These are phyloP conservation scores for Lithosia quadra DNA, from an alignment of 2,888 invertebrate species.

Conservation along the genomic window DNA sequence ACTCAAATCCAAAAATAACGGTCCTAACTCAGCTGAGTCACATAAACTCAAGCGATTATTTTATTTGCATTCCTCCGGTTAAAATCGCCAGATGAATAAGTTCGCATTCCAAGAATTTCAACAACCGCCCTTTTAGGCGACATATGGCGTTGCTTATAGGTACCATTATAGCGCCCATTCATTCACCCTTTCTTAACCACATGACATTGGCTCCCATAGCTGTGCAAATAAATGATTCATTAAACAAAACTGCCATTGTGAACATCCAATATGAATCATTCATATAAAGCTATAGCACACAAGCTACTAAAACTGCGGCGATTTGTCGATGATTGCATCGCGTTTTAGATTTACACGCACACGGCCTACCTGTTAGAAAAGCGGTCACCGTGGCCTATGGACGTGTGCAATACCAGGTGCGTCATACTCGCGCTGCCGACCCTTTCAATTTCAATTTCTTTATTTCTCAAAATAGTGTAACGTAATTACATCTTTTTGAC, in stretches of 20 bases:
- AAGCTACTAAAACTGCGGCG: neutral
- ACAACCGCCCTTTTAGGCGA: constrained; percentile 5
- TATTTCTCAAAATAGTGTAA: too few relatives aligned
- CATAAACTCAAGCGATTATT: neutral
- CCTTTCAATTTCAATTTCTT: too few relatives aligned
- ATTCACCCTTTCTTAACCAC: constrained; percentile 1
- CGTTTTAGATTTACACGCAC: too few relatives aligned
- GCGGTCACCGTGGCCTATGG: too few relatives aligned
- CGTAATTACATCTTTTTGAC: too few relatives aligned
- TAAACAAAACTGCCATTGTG: constrained; percentile 12
- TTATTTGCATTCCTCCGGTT: neutral
- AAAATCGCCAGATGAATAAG: neutral
- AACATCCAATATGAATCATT: constrained; percentile 14
- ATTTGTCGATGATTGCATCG: neutral
- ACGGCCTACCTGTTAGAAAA: too few relatives aligned
- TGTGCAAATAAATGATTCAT: constrained; percentile 14
- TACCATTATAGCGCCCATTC: constrained; percentile 8
- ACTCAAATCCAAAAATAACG: too few relatives aligned
- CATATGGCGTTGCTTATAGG: neutral
- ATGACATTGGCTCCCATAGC: constrained; percentile 22
- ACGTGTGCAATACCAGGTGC: too few relatives aligned
- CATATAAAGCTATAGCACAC: constrained; percentile 7
- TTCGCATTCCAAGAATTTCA: neutral
- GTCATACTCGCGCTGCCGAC: too few relatives aligned
- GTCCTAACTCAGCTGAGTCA: neutral